Conservation (phyloP, 2,888 invertebrate species). For the Dryadula phaetusa region DNA sequence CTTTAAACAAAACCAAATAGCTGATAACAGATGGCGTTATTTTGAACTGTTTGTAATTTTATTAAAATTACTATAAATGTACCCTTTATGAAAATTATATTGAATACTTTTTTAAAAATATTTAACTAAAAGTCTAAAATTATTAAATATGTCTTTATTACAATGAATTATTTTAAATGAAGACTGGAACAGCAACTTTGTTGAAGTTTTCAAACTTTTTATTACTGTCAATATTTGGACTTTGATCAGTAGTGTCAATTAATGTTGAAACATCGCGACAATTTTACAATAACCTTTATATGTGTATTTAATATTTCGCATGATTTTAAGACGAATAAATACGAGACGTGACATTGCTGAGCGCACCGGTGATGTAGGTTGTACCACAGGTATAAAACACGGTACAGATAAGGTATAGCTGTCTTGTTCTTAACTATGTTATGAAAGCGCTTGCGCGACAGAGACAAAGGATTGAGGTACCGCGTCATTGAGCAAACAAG, state of each 20-base stretch:
- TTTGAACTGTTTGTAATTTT: slow-evolving; percentile 16
- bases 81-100: background rate
- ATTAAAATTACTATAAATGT: background rate
- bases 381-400: slow-evolving; percentile 73
- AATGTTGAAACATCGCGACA: slow-evolving; percentile 9
- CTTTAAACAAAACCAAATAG: background rate
- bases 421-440: slow-evolving; percentile 55
- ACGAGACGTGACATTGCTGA: slow-evolving; percentile 75
- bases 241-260: background rate
- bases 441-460: slow-evolving; percentile 48
- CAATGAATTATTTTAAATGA: background rate
- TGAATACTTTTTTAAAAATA: background rate
- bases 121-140: background rate
- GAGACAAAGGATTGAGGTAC: slow-evolving; percentile 60
- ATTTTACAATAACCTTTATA: slow-evolving; percentile 15
- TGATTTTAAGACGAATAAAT: slow-evolving; percentile 67
- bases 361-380: slow-evolving; percentile 78
- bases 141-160: background rate
- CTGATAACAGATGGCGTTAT: slow-evolving; percentile 29
- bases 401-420: slow-evolving; percentile 50
- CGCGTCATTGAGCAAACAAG: slow-evolving; percentile 80
- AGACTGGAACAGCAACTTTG: background rate
- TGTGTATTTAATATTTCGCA: slow-evolving; percentile 59
- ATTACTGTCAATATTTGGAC: slow-evolving; percentile 9
- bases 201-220: slow-evolving; percentile 15